Base-by-base conservation (phyloP, 2,797 vertebrate genomes). In the Capromys pilorides region DNA sequence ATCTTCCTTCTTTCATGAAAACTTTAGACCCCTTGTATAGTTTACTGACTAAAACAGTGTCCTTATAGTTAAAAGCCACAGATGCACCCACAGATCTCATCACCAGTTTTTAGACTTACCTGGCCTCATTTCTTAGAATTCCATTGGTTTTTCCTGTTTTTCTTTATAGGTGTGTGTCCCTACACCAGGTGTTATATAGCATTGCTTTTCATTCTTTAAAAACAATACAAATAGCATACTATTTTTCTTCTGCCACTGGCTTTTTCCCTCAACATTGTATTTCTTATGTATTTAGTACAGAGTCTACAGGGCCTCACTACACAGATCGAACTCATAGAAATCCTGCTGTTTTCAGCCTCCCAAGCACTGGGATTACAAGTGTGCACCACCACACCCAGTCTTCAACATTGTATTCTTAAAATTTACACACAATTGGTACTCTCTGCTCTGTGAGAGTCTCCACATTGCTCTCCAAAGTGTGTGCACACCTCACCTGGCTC, bases 201-300 rank as follows among this genome's bases (percentile, higher is more conserved):
- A 81, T 87, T 78, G 33, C 54, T 93, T 90, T 90, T 24, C 62
- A 88, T 91, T 31, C 83, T 81, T 94, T 86, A 33, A 93, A 71
- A 80, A n/a, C 36, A 86, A 31, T 78, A 6, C 69, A 88, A 88
- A 80, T 61, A 81, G 39, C 11, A 7, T 84, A n/a, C 21, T 69
- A 3, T 71, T 83, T 90, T 66, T 93, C 39, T 67, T 83, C n/a
- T 82, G 22, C 1, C 66, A 33, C 24, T 78, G 67, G 4, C 2
- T 87, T 90, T 90, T 26, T 1, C 41, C 26, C 22, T 90, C 22
- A 79, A 8, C 26, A 91, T 84, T 71, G 5, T 94, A 73, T 79
- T 90, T 93, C 6, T 45, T 45, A n/a, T 45, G 45, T 45, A 4
- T 45, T 45, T 45, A 45, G 8, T 45, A 45, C 8, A 8, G 45